A percentile compares a stretch with the other conserved stretches of the same genome.
These are phyloP conservation scores for Tetramorium parvispinum DNA, from an alignment of 1,140 invertebrate species.

Conservation along the genomic window DNA sequence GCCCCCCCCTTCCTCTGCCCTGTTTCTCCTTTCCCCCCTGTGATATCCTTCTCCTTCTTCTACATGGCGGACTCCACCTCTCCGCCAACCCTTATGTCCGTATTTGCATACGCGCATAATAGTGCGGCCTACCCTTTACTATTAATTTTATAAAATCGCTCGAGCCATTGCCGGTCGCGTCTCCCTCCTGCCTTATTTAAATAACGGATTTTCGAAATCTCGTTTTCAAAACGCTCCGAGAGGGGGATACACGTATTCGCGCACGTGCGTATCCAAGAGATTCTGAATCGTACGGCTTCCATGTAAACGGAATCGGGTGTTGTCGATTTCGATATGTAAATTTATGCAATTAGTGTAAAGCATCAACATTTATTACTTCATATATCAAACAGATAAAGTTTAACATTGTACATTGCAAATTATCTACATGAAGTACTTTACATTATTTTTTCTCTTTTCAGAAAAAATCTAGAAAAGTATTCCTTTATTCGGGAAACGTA, in stretches of 20 bases:
- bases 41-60: constrained; percentile 39
- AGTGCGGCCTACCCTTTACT: constrained; percentile 84
- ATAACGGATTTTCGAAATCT: constrained; percentile 86
- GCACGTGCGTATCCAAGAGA: constrained; percentile 40
- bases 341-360: not conserved
- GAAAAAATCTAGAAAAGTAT: not conserved
- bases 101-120: constrained; percentile 86
- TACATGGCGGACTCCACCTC: constrained; percentile 44
- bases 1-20: constrained; percentile 24
- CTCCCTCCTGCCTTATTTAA: constrained; percentile 82
- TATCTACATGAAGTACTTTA: not conserved
- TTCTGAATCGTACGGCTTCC: not conserved
- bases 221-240: constrained; percentile 78
- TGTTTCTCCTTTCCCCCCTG: constrained; percentile 34
- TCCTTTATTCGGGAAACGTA: not conserved
- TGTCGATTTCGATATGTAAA: not conserved
- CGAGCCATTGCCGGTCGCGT: constrained; percentile 77
- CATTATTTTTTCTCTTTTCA: not conserved
- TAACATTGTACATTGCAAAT: not conserved
- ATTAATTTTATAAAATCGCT: constrained; percentile 86
- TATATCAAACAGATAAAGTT: not conserved
- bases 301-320: not conserved
- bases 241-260: constrained; percentile 35
- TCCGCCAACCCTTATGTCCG: constrained; percentile 63
- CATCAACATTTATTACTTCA: not conserved